phyloP scores from a whole-genome alignment of 2,797 vertebrate species.

The Remorina albescens region DNA sequence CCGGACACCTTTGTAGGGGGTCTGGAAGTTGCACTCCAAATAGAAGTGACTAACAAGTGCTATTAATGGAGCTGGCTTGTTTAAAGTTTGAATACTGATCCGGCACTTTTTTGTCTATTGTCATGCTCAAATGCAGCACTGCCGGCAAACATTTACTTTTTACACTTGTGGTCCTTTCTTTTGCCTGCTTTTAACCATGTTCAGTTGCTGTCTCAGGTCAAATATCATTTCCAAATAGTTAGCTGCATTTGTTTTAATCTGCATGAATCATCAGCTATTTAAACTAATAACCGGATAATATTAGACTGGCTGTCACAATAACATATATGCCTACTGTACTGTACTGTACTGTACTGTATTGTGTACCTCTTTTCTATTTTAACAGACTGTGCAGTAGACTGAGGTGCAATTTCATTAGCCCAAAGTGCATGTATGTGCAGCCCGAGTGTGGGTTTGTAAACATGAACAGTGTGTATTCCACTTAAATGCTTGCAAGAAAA shows the following conservation, averaged over 20 bases:
- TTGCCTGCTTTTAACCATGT: slow-evolving; percentile 28
- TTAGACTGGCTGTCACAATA: slow-evolving; percentile 1
- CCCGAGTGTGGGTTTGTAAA: not conserved
- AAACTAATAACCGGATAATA: not conserved
- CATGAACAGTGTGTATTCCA: not conserved
- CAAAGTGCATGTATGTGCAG: rapidly evolving
- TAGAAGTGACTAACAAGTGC: slow-evolving; percentile 22
- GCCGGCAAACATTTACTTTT: slow-evolving; percentile 41
- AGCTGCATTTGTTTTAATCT: slow-evolving; percentile 50
- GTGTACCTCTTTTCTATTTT: not conserved
- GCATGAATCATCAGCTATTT: slow-evolving; percentile 37
- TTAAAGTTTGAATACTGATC: slow-evolving; percentile 23
- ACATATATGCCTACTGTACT: not conserved
- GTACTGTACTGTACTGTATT: too few relatives aligned
- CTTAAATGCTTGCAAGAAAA: not conserved
- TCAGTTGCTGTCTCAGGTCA: slow-evolving; percentile 25
- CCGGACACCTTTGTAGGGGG: slow-evolving; percentile 34
- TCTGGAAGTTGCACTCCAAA: slow-evolving; percentile 28
- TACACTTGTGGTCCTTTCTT: slow-evolving; percentile 6
- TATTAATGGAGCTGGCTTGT: slow-evolving; percentile 36
- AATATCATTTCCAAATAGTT: slow-evolving; percentile 56
- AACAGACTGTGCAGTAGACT: too few relatives aligned
- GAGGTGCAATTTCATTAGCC: not conserved
- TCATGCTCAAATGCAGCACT: slow-evolving; percentile 12
- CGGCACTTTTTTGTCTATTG: slow-evolving; percentile 1